These are phyloP conservation scores for Conger conger DNA, from an alignment of 2,113 vertebrate species.

Conservation along the genomic window DNA sequence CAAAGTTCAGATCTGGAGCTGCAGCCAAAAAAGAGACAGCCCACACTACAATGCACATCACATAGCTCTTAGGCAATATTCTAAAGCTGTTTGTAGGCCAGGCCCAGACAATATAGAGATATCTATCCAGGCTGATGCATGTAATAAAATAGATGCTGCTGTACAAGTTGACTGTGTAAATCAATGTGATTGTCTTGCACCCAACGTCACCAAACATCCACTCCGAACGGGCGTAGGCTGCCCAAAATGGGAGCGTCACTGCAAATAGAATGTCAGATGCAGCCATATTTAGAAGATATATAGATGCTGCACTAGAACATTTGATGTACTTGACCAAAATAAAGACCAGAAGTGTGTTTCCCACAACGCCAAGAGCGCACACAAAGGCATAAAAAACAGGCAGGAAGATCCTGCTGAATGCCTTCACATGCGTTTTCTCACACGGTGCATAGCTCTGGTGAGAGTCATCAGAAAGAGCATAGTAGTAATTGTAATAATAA, in stretches of 20 bases:
- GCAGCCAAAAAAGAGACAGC: slow-evolving; percentile 57
- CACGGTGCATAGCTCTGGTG: slow-evolving; percentile 52
- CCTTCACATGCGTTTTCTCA: slow-evolving; percentile 59
- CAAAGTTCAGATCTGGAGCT: slow-evolving; percentile 64
- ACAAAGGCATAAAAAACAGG: slow-evolving; percentile 60
- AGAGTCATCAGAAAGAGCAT: slow-evolving; percentile 15
- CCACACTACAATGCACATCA: slow-evolving; percentile 50
- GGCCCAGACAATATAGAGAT: slow-evolving; percentile 55
- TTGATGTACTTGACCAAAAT: slow-evolving; percentile 50
- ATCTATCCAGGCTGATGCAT: slow-evolving; percentile 70
- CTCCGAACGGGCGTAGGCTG: slow-evolving; percentile 50
- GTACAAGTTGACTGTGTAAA: slow-evolving; percentile 70
- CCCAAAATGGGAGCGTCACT: slow-evolving; percentile 73
- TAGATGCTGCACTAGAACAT: slow-evolving; percentile 45
- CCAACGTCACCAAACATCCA: slow-evolving; percentile 62
- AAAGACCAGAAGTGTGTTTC: slow-evolving; percentile 58
- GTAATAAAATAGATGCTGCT: slow-evolving; percentile 71
- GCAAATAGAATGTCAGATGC: slow-evolving; percentile 70
- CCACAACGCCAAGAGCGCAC: slow-evolving; percentile 55
- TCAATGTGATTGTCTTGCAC: slow-evolving; percentile 62
- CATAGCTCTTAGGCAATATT: slow-evolving; percentile 28
- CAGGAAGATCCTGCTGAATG: slow-evolving; percentile 63
- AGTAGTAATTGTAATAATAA: slow-evolving; percentile 40
- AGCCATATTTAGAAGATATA: slow-evolving; percentile 67
- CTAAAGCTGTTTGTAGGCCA: slow-evolving; percentile 33